Conservation (phyloP, 2,797 vertebrate species). For the Aotus griseimembra region DNA sequence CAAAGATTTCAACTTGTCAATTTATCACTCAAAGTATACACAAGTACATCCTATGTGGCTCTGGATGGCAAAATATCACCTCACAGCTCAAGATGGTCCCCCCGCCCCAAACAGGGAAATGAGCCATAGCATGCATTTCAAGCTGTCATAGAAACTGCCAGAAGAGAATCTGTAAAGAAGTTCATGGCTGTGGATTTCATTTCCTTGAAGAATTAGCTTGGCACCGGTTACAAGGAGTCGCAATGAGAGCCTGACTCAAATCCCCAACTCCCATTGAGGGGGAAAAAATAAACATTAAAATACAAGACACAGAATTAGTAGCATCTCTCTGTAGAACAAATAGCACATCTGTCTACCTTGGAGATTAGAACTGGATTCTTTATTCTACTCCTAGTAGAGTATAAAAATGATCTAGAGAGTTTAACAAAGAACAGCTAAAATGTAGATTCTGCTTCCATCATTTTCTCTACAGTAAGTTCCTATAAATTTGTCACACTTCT, state of each 20-base stretch:
- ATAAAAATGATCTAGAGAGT: slow-evolving; percentile 6
- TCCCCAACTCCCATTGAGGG: background rate
- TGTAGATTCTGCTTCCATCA: slow-evolving; percentile 3
- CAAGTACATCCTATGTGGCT: background rate
- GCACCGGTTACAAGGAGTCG: background rate
- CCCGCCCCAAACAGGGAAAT: background rate
- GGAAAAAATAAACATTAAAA: background rate
- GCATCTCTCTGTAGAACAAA: background rate
- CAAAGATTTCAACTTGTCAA: background rate
- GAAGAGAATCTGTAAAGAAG: background rate
- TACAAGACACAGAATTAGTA: background rate
- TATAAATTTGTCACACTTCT: background rate
- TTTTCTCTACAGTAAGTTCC: slow-evolving; percentile 21
- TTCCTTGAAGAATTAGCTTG: background rate
- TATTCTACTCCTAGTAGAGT: background rate
- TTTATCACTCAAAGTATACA: background rate
- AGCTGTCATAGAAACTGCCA: background rate
- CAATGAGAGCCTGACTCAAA: background rate
- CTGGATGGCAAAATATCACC: background rate
- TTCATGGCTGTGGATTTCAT: background rate
- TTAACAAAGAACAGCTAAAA: slow-evolving; percentile 46
- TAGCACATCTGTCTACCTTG: background rate
- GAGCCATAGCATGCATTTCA: background rate
- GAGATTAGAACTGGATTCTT: background rate
- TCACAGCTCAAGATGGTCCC: background rate